These are phyloP conservation scores for Turritopsis dohrnii DNA, from an alignment of 30 jellyfish, hydroid and myxozoan species.

Conservation along the genomic window DNA sequence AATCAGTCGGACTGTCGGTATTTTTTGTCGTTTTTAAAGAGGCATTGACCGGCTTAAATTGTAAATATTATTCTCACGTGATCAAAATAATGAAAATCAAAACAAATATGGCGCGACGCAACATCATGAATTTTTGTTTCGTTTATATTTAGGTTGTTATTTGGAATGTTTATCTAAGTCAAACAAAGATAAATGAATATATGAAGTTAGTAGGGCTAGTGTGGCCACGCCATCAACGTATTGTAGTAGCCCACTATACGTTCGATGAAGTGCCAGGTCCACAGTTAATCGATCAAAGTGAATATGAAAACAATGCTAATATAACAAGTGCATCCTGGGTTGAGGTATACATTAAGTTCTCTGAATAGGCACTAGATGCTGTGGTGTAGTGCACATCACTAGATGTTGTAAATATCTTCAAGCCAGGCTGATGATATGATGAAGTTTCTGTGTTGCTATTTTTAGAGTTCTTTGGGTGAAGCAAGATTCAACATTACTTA, in stretches of 20 bases:
- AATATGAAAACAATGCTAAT: constrained; percentile 49
- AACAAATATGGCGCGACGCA: background rate
- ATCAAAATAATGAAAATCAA: background rate
- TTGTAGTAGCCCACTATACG: constrained; percentile 67
- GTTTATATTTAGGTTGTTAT: constrained; percentile 19
- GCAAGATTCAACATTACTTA: constrained; percentile 65
- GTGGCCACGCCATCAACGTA: constrained; percentile 86
- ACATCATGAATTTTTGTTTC: background rate
- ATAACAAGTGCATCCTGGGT: constrained; percentile 53
- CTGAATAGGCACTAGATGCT: background rate
- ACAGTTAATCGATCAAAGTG: constrained; percentile 58
- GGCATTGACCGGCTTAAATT: background rate
- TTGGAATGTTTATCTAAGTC: constrained; percentile 61
- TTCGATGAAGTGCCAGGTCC: constrained; percentile 70
- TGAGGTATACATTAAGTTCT: constrained; percentile 46
- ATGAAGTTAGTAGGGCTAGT: constrained; percentile 76
- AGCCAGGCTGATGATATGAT: background rate
- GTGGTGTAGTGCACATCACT: background rate
- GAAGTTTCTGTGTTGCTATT: background rate
- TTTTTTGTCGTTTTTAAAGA: background rate
- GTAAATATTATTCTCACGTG: too few relatives aligned
- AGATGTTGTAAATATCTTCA: background rate
- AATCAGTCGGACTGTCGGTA: background rate
- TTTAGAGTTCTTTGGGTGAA: constrained; percentile 76
- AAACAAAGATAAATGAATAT: constrained; percentile 47